Conservation (phyloP, 2,888 invertebrate genomes). For the Amblyjoppa proteus region DNA sequence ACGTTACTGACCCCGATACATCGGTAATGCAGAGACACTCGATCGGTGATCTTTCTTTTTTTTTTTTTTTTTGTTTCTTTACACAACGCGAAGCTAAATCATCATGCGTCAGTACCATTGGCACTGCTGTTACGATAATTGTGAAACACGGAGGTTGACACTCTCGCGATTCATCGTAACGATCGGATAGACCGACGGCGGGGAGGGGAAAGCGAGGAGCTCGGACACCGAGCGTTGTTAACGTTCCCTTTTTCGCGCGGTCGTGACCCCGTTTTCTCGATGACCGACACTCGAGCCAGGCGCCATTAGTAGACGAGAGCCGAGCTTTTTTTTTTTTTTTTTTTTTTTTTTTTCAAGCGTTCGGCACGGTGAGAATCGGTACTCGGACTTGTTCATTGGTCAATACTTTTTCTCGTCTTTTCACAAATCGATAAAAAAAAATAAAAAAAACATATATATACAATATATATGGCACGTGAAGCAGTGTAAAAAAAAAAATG, state of each 20-base stretch:
- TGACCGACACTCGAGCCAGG: constrained; percentile 80
- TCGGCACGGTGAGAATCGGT: constrained; percentile 27
- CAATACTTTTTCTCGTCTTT: not conserved
- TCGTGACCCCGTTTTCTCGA: constrained; percentile 83
- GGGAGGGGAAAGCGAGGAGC: not conserved
- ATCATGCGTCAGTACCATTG: constrained; percentile 72
- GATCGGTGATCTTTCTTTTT: not conserved
- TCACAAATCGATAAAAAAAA: not conserved
- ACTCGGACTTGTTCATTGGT: constrained; percentile 26
- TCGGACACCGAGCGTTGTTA: constrained; percentile 51
- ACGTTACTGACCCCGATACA: constrained; percentile 11
- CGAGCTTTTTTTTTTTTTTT: constrained; percentile 11
- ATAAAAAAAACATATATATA: not conserved
- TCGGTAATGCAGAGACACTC: not conserved
- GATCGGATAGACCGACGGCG: constrained; percentile 63
- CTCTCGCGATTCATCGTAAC: constrained; percentile 62
- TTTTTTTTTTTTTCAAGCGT: not conserved
- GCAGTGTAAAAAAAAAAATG: constrained; percentile 32
- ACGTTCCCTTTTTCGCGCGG: constrained; percentile 80
- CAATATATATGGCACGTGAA: not conserved
- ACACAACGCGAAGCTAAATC: constrained; percentile 62
- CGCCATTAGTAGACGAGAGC: constrained; percentile 68
- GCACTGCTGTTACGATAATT: constrained; percentile 44
- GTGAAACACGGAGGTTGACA: constrained; percentile 69
- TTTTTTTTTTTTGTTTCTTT: not conserved